A percentile compares a stretch with the other conserved stretches of the same genome.
Conservation (phyloP, 1,140 invertebrate species). For the Hesperophylax magnus region DNA sequence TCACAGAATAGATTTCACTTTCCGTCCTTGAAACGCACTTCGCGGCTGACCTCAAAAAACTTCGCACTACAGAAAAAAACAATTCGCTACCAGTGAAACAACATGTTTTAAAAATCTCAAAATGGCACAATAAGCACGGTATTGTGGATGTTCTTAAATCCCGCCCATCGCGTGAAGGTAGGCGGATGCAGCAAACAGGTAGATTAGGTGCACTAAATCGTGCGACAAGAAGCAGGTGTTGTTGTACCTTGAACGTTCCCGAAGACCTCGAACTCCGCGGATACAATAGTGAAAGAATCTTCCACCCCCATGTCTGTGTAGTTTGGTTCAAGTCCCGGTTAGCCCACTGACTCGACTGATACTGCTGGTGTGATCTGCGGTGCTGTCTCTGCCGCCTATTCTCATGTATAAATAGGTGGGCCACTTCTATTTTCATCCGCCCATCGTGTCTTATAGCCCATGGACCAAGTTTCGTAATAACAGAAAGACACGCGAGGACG, state of each 20-base stretch:
- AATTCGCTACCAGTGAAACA: background rate
- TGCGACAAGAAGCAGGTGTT: slow-evolving; percentile 61
- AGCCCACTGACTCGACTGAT: slow-evolving; percentile 3
- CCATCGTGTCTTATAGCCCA: background rate
- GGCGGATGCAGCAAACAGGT: background rate
- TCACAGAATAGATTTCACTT: background rate
- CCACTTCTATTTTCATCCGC: slow-evolving; percentile 24
- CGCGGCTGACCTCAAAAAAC: slow-evolving; percentile 6
- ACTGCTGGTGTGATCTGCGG: background rate
- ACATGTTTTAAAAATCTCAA: too few species aligned
- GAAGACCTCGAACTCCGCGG: slow-evolving; percentile 90
- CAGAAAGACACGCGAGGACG: slow-evolving; percentile 1
- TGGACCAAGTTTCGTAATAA: slow-evolving; percentile 16
- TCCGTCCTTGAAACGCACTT: background rate
- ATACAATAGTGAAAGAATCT: slow-evolving; percentile 76
- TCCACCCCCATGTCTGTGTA: slow-evolving; percentile 71
- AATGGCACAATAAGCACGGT: too few species aligned
- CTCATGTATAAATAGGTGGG: slow-evolving; percentile 32
- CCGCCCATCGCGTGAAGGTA: background rate
- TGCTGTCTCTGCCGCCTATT: background rate
- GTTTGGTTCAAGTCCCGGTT: too few species aligned
- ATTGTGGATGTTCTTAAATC: background rate
- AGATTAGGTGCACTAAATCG: background rate
- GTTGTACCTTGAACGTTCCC: slow-evolving; percentile 90
- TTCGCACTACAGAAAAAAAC: background rate